A percentile compares a stretch with the other conserved stretches of the same genome.
phyloP scores from a whole-genome alignment of 1,140 invertebrate genomes.

The Rhizoglyphus robini region DNA sequence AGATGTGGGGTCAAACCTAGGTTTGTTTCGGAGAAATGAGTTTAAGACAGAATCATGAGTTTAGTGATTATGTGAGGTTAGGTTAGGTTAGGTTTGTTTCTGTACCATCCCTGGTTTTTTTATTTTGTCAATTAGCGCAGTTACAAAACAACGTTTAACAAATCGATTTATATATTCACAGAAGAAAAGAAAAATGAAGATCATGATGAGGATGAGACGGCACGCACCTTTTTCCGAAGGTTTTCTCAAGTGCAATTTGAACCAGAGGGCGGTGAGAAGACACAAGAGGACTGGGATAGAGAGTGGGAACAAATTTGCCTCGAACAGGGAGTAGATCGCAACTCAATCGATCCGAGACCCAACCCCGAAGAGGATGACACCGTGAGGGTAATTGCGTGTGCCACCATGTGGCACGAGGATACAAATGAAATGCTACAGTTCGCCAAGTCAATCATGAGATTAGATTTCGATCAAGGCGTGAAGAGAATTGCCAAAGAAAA shows the following conservation, averaged over 20 bases:
- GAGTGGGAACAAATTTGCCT: background rate
- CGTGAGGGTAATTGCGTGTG: conserved; percentile 53
- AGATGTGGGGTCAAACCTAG: too few relatives aligned
- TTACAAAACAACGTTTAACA: background rate
- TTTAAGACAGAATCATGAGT: too few relatives aligned
- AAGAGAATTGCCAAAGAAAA: conserved; percentile 48
- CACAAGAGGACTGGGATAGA: background rate
- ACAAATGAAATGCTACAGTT: conserved; percentile 71
- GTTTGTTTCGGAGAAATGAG: too few relatives aligned
- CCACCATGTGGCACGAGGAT: conserved; percentile 98
- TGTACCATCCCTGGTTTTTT: too few relatives aligned
- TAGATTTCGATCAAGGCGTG: conserved; percentile 89
- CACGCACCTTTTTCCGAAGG: too few relatives aligned
- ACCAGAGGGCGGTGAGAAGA: background rate
- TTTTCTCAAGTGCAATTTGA: background rate
- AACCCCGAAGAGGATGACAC: conserved; percentile 31
- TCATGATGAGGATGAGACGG: background rate
- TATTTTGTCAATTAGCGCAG: too few relatives aligned
- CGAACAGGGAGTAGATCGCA: background rate
- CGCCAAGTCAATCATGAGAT: conserved; percentile 43
- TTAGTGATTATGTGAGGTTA: too few relatives aligned
- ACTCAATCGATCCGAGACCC: conserved; percentile 5
- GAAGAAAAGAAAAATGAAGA: background rate
- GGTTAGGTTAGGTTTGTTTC: too few relatives aligned
- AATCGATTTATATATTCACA: background rate